phyloP scores from a whole-genome alignment of 2,113 vertebrate genomes.

The Capreolus pygargus region DNA sequence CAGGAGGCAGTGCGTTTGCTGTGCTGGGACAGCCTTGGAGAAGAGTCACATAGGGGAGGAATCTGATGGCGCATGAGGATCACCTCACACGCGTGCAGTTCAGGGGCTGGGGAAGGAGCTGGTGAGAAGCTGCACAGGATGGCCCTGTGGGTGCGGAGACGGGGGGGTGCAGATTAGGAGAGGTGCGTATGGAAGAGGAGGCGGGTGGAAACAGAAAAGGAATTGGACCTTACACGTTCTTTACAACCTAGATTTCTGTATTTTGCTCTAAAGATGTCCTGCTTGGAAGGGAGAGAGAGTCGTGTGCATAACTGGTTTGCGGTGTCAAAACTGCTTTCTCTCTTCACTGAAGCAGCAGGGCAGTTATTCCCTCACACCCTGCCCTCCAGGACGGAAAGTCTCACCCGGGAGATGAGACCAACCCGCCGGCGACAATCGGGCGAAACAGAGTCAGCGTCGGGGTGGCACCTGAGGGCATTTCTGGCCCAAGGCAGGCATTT shows the following conservation, averaged over 20 bases:
- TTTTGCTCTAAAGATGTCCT: not conserved
- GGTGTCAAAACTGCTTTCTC: not conserved
- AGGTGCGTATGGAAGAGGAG: accelerated
- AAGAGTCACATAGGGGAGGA: not conserved
- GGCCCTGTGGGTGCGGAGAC: not conserved
- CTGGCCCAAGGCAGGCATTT: slow-evolving; percentile 23
- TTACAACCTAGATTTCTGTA: not conserved
- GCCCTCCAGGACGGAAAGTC: slow-evolving; percentile 36
- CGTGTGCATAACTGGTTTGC: not conserved
- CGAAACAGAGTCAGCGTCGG: not conserved
- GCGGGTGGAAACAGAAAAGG: accelerated
- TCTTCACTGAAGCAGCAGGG: not conserved
- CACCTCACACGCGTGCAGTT: accelerated
- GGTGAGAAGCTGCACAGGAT: not conserved
- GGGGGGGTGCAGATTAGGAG: not conserved
- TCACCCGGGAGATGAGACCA: not conserved
- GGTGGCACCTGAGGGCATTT: not conserved
- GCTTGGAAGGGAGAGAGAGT: not conserved
- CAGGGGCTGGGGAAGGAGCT: not conserved
- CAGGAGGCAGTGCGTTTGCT: slow-evolving; percentile 31
- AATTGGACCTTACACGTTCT: not conserved
- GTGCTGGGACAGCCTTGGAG: slow-evolving; percentile 7
- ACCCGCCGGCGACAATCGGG: not conserved
- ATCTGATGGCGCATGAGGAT: not conserved
- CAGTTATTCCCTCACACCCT: not conserved